Base-by-base conservation (phyloP, 64 coral and sea anemone genomes). In the Catalaphyllia jardinei region DNA sequence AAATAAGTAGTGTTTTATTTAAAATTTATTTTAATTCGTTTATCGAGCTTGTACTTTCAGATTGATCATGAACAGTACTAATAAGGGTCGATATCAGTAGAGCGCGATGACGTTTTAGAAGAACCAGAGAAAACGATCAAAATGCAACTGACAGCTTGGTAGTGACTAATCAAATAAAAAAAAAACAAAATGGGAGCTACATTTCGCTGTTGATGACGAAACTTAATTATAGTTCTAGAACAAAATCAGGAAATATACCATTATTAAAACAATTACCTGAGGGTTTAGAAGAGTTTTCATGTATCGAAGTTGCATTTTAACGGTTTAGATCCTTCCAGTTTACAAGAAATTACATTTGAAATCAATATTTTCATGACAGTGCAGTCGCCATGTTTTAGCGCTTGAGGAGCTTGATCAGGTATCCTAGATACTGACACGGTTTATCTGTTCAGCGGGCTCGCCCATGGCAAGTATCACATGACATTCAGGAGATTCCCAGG, bases 211-310 rank as follows among this genome's bases (percentile, higher is more conserved):
- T 46, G 13, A 27, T 86, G 14, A 52, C 18, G 31, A 24, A 60
- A n/a, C 50, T 22, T 77, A 78, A 78, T 46, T 38, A 29, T 29
- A 39, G 20, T 18, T 75, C 42, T 78, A 86, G 19, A 63, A 25
- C 39, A 69, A 59, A 76, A 27, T 38, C 46, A 71, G 82, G n/a
- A 35, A 78, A 83, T 13, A 38, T 33, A 64, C 29, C 31, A 52
- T 75, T 25, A 67, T 20, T 49, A 29, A 74, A 6, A 20, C 55
- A 60, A 62, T 31, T 89, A 93, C 97, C 97, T 99, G 97, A 17
- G 97, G 97, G 77, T 90, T 90, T 20, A 99, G 83, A 49, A 99
- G 82, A 31, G 93, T 95, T 88, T 99, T 99, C 97, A 99, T 99
- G 80, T 99, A 99, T 42, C 97, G 93, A 72, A 99, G 91, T 75